phyloP scores from a whole-genome alignment of 2,797 vertebrate genomes.

The Chelon auratus region DNA sequence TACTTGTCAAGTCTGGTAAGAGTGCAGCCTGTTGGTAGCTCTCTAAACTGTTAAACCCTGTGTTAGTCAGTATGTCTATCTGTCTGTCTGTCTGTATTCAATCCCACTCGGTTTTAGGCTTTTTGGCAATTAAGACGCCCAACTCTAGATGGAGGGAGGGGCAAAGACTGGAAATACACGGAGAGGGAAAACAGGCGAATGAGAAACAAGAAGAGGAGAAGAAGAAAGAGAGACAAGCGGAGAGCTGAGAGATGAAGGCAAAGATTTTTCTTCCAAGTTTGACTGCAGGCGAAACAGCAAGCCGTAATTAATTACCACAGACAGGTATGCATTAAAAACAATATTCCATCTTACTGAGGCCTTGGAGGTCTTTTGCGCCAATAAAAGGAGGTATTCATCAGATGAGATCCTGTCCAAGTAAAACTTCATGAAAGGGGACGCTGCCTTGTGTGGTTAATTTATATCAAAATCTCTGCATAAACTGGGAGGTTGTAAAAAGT shows the following conservation, averaged over 20 bases:
- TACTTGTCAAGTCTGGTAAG: too few relatives aligned
- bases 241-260: conserved; percentile 49
- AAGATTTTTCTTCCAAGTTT: conserved; percentile 68
- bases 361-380: conserved; percentile 76
- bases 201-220: conserved; percentile 42
- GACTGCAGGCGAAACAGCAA: conserved; percentile 78
- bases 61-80: too few relatives aligned
- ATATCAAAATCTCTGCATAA: conserved; percentile 76
- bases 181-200: conserved; percentile 75
- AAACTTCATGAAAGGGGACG: conserved; percentile 59
- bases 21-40: too few relatives aligned
- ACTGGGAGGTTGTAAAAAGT: conserved; percentile 74
- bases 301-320: conserved; percentile 95
- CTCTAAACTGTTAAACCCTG: too few relatives aligned
- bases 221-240: conserved; percentile 33
- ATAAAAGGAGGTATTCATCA: conserved; percentile 79
- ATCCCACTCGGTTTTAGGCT: too few relatives aligned
- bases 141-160: conserved; percentile 67
- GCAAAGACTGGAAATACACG: conserved; percentile 79
- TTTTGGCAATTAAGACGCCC: too few relatives aligned
- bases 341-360: conserved; percentile 78
- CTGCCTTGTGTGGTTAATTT: conserved; percentile 74
- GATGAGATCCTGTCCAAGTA: conserved; percentile 68
- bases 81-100: too few relatives aligned
- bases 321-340: conserved; percentile 90